Base-by-base conservation (phyloP, 2,888 invertebrate genomes). In the Troides helena region DNA sequence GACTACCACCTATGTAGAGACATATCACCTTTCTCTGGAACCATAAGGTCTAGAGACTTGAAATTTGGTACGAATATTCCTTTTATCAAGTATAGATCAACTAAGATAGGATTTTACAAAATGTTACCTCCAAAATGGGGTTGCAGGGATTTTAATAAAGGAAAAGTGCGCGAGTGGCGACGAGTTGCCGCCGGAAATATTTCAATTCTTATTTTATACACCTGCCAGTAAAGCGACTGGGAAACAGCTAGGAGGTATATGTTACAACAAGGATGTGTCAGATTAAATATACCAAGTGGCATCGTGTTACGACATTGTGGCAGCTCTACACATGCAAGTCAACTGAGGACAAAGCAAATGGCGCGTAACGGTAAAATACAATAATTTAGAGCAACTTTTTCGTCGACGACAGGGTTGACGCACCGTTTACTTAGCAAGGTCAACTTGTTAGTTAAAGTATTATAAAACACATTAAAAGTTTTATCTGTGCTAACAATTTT, bases 331-430 rank as follows among this genome's bases (percentile, higher is more conserved):
- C 39, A 23, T 58, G 21, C 57, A 21, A 53, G 21, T 14, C 43
- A 25, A 23, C 64, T 30, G 61, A 58, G 60, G 63, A 70, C 70
- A 67, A 67, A 67, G 63, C 67, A 70, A 70, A 70, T 67, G 67
- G 70, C 67, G 67, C 67, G 63, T 66, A 70, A 70, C 70, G 70
- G 67, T 70, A 67, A 63, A 65, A 56, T 46, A 59, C 65, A 69
- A 66, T 70, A 63, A 60, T 67, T 70, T 56, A 70, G 63, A 21
- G 63, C 63, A 60, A 67, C 67, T 70, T 70, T 67, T 70, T 70
- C 70, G 70, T 60, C 59, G 70, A 64, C 66, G n/a, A n/a, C 66
- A 64, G 67, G 67, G 67, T 70, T 70, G 67, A 67, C 63, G 70
- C 63, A 70, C 70, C 67, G 63, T 67, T 67, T 70, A 70, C 63